These are phyloP conservation scores for Odontophorus gujanensis DNA, from an alignment of 2,113 vertebrate species.

Conservation along the genomic window DNA sequence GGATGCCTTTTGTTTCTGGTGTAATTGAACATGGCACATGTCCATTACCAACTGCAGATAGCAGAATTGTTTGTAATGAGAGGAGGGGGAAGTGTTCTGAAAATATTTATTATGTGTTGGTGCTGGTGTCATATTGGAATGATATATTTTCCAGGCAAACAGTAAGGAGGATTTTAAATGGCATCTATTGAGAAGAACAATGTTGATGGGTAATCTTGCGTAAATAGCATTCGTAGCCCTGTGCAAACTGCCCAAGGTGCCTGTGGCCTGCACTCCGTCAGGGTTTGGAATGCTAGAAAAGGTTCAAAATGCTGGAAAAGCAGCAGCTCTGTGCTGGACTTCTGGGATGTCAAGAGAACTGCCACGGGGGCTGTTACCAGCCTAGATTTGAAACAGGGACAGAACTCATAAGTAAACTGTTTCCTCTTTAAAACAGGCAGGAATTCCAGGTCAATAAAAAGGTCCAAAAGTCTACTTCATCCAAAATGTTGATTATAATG, in stretches of 20 bases:
- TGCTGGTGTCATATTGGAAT: conserved; percentile 24
- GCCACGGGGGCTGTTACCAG: not conserved
- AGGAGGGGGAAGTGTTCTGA: conserved; percentile 56
- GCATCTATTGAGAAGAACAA: not conserved
- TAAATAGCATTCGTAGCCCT: not conserved
- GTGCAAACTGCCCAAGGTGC: not conserved
- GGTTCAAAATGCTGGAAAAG: not conserved
- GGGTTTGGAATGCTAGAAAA: not conserved
- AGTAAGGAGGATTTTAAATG: conserved; percentile 8
- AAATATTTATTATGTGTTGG: conserved; percentile 61
- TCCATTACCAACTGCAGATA: conserved; percentile 43
- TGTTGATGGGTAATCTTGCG: not conserved
- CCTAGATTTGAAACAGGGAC: not conserved
- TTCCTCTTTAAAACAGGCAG: not conserved
- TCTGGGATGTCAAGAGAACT: not conserved
- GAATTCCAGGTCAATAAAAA: not conserved
- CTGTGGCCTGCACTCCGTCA: not conserved
- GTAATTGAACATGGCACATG: conserved; percentile 51
- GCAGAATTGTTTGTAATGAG: conserved; percentile 54
- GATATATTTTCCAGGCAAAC: conserved; percentile 36
- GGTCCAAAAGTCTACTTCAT: not conserved
- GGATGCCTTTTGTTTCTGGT: conserved; percentile 47
- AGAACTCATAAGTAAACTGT: not conserved
- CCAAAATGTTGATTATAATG: not conserved
- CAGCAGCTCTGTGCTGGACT: not conserved